Base-by-base conservation (phyloP, 2,797 vertebrate genomes). In the Meda fulgida region DNA sequence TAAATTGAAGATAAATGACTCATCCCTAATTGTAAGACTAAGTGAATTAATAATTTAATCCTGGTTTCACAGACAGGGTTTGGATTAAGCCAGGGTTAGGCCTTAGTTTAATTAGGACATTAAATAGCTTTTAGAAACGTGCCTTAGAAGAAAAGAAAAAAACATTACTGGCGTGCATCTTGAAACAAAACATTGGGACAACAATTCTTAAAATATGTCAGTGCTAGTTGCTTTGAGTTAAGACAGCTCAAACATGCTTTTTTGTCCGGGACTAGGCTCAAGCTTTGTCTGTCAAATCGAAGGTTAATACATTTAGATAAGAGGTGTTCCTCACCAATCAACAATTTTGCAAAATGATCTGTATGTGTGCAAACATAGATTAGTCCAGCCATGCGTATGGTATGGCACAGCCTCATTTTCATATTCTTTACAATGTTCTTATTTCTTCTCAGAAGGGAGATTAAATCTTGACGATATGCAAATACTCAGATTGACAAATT, bases 381-480 rank as follows among this genome's bases (percentile, higher is more conserved):
- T 36, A 23, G 48, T 21, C 31, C 5, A 26, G 31, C 21, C 31
- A 26, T 69, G 48, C 13, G 1, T 70, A 23, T 21, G n/a, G 1
- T 70, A 23, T 21, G n/a, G 7, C n/a, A 18, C 10, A 38, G 38
- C 6, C 23, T 76, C 58, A 83, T 40, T 78, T 84, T 78, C 34
- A 31, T 40, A 13, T 26, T 29, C n/a, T 29, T 9, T 36, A 31
- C 40, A 36, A 21, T 83, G 58, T 38, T 60, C 60, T 53, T 78
- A 31, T 60, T 31, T 70, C 18, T 8, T 40, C 63, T 69, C 48
- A 69, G 10, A 53, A 34, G n/a, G 36, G 7, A 1, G 34, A 69
- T 55, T 55, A 19, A 26, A 78, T 67, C 19, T 58, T 78, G 14
- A 55, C 40, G 66, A 81, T 36, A 72, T 81, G 81, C 16, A 53